Percentiles rank a stretch among this genome's conserved stretches.
Evolutionary conservation across 2,888 invertebrate species (phyloP).

Genomic region (Phalangium opilio): DNA sequence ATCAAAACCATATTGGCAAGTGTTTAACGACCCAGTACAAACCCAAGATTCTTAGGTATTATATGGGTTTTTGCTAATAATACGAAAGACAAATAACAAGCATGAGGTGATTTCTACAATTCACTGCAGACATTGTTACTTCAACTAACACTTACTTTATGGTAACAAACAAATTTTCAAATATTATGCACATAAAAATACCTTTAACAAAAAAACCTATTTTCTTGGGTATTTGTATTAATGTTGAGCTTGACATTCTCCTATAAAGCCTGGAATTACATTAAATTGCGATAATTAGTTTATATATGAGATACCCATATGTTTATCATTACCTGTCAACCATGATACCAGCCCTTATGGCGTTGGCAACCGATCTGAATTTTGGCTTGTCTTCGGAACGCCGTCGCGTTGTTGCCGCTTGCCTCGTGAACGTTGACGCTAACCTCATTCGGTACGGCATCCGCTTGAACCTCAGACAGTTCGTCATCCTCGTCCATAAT

Average conservation of each 20-base stretch:
- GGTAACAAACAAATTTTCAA: slow-evolving; percentile 23
- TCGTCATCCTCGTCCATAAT: slow-evolving; percentile 62
- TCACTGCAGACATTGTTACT: too few relatives aligned
- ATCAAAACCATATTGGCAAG: too few relatives aligned
- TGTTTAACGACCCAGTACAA: too few relatives aligned
- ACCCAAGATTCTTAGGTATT: too few relatives aligned
- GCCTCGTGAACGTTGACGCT: slow-evolving; percentile 86
- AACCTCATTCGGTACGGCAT: slow-evolving; percentile 90
- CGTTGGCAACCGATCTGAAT: slow-evolving; percentile 88
- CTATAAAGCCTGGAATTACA: slow-evolving; percentile 56
- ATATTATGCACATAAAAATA: slow-evolving; percentile 3
- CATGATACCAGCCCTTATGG: slow-evolving; percentile 88
- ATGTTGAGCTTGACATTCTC: slow-evolving; percentile 41
- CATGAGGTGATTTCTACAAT: too few relatives aligned
- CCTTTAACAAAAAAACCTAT: slow-evolving; percentile 52
- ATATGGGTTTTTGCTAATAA: too few relatives aligned
- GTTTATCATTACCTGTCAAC: slow-evolving; percentile 65
- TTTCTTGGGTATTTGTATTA: slow-evolving; percentile 75
- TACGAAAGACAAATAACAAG: too few relatives aligned
- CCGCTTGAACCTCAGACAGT: slow-evolving; percentile 85
- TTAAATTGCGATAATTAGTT: too few relatives aligned
- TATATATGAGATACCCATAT: too few relatives aligned
- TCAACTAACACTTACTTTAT: too few relatives aligned
- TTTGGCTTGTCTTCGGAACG: slow-evolving; percentile 49
- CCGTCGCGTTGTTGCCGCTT: slow-evolving; percentile 59